Evolutionary conservation across 1,140 invertebrate species (phyloP).

Genomic region (Forficula auricularia): DNA sequence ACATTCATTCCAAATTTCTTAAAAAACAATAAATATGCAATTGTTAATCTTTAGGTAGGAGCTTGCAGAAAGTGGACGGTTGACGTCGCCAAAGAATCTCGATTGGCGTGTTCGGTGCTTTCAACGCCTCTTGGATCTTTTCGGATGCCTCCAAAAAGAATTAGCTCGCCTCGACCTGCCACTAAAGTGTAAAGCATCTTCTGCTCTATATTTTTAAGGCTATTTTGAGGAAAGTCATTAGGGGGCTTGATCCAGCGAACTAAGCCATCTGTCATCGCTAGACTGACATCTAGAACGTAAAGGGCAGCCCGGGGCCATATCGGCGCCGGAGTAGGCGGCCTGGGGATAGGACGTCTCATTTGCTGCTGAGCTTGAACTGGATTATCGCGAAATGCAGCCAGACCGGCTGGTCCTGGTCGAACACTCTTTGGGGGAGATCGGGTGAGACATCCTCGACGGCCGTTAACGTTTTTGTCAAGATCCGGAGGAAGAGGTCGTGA

Average conservation of each 20-base stretch:
- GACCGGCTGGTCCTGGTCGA: slow-evolving; percentile 5
- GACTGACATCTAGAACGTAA: slow-evolving; percentile 25
- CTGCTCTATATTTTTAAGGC: no score
- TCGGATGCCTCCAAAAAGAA: no score
- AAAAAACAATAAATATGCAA: no score
- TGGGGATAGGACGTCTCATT: background rate
- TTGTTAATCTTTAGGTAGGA: no score
- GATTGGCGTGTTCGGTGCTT: no score
- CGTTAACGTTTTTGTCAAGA: slow-evolving; percentile 54
- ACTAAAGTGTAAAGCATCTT: no score
- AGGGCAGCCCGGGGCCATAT: slow-evolving; percentile 15
- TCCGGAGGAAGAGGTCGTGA: slow-evolving; percentile 26
- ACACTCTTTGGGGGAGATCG: slow-evolving; percentile 6
- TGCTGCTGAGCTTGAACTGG: slow-evolving; percentile 8
- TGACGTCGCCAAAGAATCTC: no score
- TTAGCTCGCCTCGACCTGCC: no score
- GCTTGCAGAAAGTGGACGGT: no score
- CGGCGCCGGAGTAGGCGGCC: background rate
- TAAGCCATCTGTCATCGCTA: no score
- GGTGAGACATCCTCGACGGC: slow-evolving; percentile 38
- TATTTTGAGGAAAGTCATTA: slow-evolving; percentile 6
- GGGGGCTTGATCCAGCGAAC: slow-evolving; percentile 17
- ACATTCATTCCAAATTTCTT: no score
- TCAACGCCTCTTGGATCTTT: no score
- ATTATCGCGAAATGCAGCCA: slow-evolving; percentile 11